Conservation (phyloP, 2,113 vertebrate genomes). For the Channa argus region DNA sequence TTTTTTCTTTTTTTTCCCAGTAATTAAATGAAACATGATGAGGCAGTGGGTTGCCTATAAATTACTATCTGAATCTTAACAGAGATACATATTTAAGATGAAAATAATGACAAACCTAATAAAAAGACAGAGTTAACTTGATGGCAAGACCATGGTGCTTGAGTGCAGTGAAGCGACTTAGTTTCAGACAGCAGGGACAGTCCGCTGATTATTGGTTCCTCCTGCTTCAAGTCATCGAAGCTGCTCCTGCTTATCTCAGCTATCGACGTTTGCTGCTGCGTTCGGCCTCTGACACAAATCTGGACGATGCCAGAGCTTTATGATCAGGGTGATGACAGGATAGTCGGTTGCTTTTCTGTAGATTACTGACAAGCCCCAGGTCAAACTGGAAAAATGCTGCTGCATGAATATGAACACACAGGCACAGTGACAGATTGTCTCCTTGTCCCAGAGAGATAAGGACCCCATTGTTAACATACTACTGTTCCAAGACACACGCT, state of each 20-base stretch:
- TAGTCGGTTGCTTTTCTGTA: constrained; percentile 28
- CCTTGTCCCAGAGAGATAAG: constrained; percentile 37
- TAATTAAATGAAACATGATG: constrained; percentile 30
- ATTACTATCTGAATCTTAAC: not conserved
- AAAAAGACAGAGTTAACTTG: not conserved
- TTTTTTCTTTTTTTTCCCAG: constrained; percentile 20
- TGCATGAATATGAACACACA: constrained; percentile 16
- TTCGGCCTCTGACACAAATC: constrained; percentile 47
- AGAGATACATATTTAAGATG: constrained; percentile 8
- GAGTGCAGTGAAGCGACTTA: not conserved
- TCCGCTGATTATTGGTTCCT: constrained; percentile 32
- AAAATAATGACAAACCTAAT: not conserved
- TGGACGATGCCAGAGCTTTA: constrained; percentile 50
- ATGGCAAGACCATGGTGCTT: not conserved
- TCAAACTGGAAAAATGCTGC: constrained; percentile 27
- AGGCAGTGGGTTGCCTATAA: constrained; percentile 3
- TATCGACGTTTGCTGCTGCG: not conserved
- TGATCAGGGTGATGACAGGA: constrained; percentile 43
- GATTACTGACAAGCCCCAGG: constrained; percentile 30
- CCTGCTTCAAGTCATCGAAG: constrained; percentile 36
- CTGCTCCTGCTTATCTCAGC: constrained; percentile 46
- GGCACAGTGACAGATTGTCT: constrained; percentile 38
- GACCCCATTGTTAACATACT: constrained; percentile 55
- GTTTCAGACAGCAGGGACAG: constrained; percentile 32
- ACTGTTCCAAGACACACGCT: constrained; percentile 43